Conservation (phyloP, 2,797 vertebrate species). For the Miichthys miiuy region DNA sequence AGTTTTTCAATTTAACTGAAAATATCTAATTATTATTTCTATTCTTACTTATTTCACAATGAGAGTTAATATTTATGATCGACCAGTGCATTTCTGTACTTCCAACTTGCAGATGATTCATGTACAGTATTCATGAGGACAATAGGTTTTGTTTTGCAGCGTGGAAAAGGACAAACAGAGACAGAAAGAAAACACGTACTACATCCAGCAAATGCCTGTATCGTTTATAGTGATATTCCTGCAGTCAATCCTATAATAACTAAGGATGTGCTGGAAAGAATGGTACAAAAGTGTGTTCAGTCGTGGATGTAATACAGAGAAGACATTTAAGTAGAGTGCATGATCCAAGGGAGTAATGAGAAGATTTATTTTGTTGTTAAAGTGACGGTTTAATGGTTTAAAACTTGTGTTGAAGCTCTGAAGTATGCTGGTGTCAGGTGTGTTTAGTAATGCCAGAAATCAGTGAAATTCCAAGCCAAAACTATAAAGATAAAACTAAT, state of each 20-base stretch:
- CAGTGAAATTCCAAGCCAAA: neutral
- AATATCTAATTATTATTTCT: neutral
- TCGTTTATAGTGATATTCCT: neutral
- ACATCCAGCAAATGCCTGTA: neutral
- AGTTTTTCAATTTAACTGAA: neutral
- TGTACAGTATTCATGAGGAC: neutral
- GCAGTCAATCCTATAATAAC: neutral
- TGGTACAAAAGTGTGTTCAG: neutral
- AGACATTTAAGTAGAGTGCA: neutral
- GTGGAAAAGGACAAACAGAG: neutral
- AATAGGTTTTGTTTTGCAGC: neutral
- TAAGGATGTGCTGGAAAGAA: neutral
- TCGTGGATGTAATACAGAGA: neutral
- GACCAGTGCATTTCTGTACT: neutral
- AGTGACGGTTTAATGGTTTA: neutral
- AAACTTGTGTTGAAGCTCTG: neutral
- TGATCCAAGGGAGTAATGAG: neutral
- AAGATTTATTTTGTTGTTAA: neutral
- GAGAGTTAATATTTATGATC: conserved; percentile 1
- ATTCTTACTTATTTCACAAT: neutral
- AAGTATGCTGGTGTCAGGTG: neutral
- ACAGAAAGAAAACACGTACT: neutral
- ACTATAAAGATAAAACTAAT: neutral
- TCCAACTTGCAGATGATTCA: neutral
- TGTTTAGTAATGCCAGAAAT: neutral